These are phyloP conservation scores for Harpalus rubripes DNA, from an alignment of 2,888 invertebrate genomes.

Conservation along the genomic window DNA sequence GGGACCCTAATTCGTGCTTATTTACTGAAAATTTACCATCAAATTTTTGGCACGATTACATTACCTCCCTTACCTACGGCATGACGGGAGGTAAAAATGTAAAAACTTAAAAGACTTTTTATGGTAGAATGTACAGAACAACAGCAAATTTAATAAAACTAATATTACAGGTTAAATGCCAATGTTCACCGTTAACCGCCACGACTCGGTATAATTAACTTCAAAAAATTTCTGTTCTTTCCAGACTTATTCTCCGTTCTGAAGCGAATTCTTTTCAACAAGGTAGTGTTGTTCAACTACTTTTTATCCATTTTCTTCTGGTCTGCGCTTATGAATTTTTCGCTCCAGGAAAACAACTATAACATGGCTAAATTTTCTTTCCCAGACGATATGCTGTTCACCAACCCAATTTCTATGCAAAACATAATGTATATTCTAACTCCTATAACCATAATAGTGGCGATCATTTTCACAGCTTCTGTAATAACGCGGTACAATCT, in stretches of 20 bases:
- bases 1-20: too few relatives aligned
- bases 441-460: constrained; percentile 70
- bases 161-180: too few relatives aligned
- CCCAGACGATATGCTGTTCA: constrained; percentile 73
- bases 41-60: too few relatives aligned
- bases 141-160: too few relatives aligned
- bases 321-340: constrained; percentile 80
- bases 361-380: constrained; percentile 81
- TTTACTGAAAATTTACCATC: too few relatives aligned
- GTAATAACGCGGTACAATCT: constrained; percentile 79
- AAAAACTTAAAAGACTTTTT: too few relatives aligned
- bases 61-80: too few relatives aligned
- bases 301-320: constrained; percentile 78
- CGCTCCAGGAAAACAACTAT: constrained; percentile 79
- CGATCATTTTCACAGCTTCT: constrained; percentile 79
- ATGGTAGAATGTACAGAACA: too few relatives aligned
- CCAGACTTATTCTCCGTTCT: constrained; percentile 78
- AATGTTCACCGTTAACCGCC: too few relatives aligned
- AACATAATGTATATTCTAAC: neutral
- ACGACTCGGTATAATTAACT: constrained; percentile 68
- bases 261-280: constrained; percentile 79
- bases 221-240: constrained; percentile 63
- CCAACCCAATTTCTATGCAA: neutral
- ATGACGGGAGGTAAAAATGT: too few relatives aligned
- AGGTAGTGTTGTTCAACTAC: constrained; percentile 79